Conservation (phyloP, 2,888 invertebrate genomes). For the Pristionchus japonicus region DNA sequence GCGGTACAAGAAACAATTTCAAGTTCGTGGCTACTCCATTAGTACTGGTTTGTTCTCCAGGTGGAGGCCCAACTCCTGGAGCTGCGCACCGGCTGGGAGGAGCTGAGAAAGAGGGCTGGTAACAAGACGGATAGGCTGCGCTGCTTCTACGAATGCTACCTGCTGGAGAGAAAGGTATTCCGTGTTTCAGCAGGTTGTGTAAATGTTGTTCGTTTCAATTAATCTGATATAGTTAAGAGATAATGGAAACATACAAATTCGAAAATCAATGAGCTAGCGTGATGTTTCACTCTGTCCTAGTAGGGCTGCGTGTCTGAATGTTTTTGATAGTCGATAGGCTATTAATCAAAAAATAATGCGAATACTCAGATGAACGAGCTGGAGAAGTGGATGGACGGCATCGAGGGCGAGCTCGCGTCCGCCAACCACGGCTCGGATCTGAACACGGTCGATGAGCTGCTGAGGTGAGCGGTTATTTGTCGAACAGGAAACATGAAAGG, state of each 20-base stretch:
- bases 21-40: too few species aligned
- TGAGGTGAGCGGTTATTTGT: constrained; percentile 59
- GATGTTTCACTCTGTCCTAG: too few species aligned
- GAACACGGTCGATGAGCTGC: constrained; percentile 86
- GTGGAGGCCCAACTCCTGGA: constrained; percentile 87
- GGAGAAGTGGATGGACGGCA: constrained; percentile 88
- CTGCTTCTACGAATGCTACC: constrained; percentile 71
- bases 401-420: constrained; percentile 84
- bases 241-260: too few species aligned
- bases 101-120: constrained; percentile 84
- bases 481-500: background rate
- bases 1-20: too few species aligned
- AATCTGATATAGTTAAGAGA: too few species aligned
- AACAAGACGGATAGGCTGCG: constrained; percentile 80
- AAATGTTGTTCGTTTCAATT: too few species aligned
- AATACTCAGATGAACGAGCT: constrained; percentile 85
- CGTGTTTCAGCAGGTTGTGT: too few species aligned
- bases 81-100: constrained; percentile 89
- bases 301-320: too few species aligned
- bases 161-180: constrained; percentile 53
- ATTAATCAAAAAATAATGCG: too few species aligned
- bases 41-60: too few species aligned
- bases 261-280: too few species aligned
- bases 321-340: too few species aligned
- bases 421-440: constrained; percentile 90